Percentiles rank a stretch among this genome's conserved stretches.
Evolutionary conservation across 2,888 invertebrate species (phyloP).

Genomic region (Sinotaia quadrata): DNA sequence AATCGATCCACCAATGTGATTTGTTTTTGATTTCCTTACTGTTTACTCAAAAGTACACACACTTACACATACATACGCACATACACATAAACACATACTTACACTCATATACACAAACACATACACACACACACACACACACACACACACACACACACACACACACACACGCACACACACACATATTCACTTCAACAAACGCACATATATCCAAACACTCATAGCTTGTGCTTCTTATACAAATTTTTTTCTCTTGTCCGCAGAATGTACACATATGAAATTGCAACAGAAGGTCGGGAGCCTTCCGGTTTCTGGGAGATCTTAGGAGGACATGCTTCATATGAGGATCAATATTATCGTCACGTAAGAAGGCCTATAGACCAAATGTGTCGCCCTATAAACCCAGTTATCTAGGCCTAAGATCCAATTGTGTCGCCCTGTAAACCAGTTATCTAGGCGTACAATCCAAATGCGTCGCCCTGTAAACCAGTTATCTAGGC

Average conservation of each 20-base stretch:
- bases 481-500: too few relatives aligned
- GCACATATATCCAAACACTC: not conserved
- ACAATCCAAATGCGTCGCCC: too few relatives aligned
- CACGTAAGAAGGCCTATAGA: too few relatives aligned
- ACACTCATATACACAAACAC: too few relatives aligned
- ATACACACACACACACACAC: not conserved
- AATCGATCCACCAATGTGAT: too few relatives aligned
- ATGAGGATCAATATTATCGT: constrained; percentile 22
- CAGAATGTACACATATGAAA: constrained; percentile 53
- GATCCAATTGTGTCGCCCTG: too few relatives aligned
- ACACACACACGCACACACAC: not conserved
- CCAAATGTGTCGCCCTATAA: not conserved
- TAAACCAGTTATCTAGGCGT: too few relatives aligned
- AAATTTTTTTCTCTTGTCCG: not conserved
- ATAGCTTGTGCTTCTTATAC: not conserved
- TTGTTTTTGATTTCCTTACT: too few relatives aligned
- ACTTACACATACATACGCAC: too few relatives aligned
- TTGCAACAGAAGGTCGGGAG: constrained; percentile 54
- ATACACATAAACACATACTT: too few relatives aligned
- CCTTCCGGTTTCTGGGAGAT: constrained; percentile 42
- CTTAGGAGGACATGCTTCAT: constrained; percentile 35
- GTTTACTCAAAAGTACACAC: too few relatives aligned
- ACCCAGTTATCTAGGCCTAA: too few relatives aligned
- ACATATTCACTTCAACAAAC: not conserved
- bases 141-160: not conserved